phyloP scores from a whole-genome alignment of 2,888 invertebrate species.

The Microctonus hyperodae region DNA sequence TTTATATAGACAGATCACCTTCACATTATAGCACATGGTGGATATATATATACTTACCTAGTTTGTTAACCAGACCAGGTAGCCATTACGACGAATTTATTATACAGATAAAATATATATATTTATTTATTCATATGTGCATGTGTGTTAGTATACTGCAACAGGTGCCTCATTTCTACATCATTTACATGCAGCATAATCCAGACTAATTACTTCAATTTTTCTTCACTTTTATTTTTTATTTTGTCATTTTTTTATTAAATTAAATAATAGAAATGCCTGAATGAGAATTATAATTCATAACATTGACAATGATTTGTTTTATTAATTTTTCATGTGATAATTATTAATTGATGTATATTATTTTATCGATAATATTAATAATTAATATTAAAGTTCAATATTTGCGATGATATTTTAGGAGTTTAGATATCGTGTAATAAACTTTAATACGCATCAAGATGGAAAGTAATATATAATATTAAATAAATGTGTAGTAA shows the following conservation, averaged over 20 bases:
- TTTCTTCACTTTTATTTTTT: not conserved
- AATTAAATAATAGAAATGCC: too few species aligned
- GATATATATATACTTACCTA: not conserved
- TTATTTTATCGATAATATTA: not conserved
- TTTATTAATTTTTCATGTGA: too few species aligned
- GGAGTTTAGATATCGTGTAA: not conserved
- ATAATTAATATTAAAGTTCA: not conserved
- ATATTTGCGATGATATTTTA: not conserved
- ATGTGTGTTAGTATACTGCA: not conserved
- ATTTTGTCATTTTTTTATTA: too few species aligned
- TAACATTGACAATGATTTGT: too few species aligned
- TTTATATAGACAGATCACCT: slow-evolving; percentile 2
- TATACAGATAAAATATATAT: not conserved
- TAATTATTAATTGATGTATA: not conserved
- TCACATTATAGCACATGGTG: not conserved
- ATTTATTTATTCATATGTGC: not conserved
- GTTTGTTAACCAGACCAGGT: not conserved
- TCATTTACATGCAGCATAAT: not conserved
- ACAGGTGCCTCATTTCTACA: not conserved
- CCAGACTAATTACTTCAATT: not conserved
- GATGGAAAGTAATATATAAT: not conserved
- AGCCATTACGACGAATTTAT: not conserved
- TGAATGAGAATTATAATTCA: too few species aligned
- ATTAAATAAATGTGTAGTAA: not conserved
- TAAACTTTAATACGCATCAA: slow-evolving; percentile 15